Evolutionary conservation across 2,888 invertebrate species (phyloP), one percentile per base, ranked within the genome.

Genomic region (Agonum fuliginosum): DNA sequence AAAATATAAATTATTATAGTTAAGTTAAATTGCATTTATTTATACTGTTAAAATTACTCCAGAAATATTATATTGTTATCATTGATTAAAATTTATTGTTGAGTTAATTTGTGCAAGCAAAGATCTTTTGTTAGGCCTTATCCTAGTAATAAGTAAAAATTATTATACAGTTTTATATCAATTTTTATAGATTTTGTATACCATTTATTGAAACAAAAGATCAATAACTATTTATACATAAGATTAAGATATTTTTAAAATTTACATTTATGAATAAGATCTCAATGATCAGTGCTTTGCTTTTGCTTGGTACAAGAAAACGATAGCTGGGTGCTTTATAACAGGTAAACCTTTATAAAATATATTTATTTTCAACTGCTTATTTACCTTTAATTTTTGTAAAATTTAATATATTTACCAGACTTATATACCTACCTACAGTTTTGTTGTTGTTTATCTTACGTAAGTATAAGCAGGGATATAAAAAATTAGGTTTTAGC

Each of bases 201-300:
- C 46, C 74, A 74, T 74, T 65, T 65, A 65, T 62, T 65, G 75
- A 67, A 76, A 76, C 76, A 69, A 20, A 19, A 17, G 76, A 69
- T 76, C 76, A 69, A 10, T 62, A 19, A 34, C 34, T 62, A 46
- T 65, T 65, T 65, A 43, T 74, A 74, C 27, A 62, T 74, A 74
- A 19, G 27, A 22, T 8, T 74, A 62, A 74, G 27, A 73, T 41
- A 22, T 65, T 62, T 62, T 62, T 58, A 46, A 65, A 43, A 74
- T 20, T 5, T 74, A 74, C 37, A 48, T 72, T 27, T 48, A 62
- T 62, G 14, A 1, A n/a, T 54, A 37, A 14, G 17, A 6, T 46
- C 46, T 62, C 58, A 41, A 37, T n/a, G n/a, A n/a, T n/a, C n/a
- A 70, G 70, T 70, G 77, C 77, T 77, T 77, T 70, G 70, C 70